Percentiles rank a stretch among this genome's conserved stretches.
Conservation (phyloP, 2,113 vertebrate species). For the Mormyrus iriodes region DNA sequence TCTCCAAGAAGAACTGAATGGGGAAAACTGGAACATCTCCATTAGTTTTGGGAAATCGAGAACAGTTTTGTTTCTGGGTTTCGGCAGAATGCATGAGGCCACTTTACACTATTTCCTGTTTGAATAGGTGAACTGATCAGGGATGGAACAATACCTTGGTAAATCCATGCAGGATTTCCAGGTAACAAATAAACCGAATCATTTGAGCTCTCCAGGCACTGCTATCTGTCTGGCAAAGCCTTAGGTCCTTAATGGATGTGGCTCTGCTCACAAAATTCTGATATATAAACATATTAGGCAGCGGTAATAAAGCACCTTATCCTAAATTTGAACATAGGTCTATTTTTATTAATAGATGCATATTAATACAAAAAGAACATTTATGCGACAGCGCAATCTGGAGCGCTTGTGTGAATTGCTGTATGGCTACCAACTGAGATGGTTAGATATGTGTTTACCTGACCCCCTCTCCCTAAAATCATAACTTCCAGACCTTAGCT, state of each 20-base stretch:
- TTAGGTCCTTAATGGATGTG: neutral
- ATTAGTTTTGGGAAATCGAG: neutral
- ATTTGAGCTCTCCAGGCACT: neutral
- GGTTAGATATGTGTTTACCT: neutral
- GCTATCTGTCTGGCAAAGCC: neutral
- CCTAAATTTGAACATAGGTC: conserved; percentile 36
- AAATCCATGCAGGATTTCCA: neutral
- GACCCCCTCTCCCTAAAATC: neutral
- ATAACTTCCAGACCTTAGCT: neutral
- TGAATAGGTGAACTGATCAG: neutral
- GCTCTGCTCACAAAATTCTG: conserved; percentile 1
- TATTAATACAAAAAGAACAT: conserved; percentile 11
- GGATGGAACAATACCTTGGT: neutral
- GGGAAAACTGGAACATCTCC: neutral
- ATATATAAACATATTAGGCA: neutral
- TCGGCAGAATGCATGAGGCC: conserved; percentile 34
- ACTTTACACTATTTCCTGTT: neutral
- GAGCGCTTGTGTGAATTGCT: neutral
- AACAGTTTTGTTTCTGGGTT: conserved; percentile 21
- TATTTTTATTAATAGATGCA: conserved; percentile 38
- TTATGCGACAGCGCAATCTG: neutral
- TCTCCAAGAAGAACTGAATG: neutral
- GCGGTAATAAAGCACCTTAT: conserved; percentile 36
- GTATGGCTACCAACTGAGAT: neutral
- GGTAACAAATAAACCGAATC: no score